Base-by-base conservation (phyloP, 2,888 invertebrate genomes). In the Sceliomorpha sp. region DNA sequence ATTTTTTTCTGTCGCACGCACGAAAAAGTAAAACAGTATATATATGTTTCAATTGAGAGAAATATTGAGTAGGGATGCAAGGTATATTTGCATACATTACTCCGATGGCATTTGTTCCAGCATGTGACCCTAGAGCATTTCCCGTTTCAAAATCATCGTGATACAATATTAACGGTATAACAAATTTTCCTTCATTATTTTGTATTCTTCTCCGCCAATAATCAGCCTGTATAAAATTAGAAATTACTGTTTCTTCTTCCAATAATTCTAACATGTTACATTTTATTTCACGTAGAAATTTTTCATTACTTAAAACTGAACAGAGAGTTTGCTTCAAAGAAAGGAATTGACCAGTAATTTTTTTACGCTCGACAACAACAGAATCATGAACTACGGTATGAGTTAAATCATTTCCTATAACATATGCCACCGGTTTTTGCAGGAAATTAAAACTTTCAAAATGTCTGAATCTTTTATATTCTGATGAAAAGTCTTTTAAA, bases 1-100 rank as follows among this genome's bases (percentile, higher is more conserved):
- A 66, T 31, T 14, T 45, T 36, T 66, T 66, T 51, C 62, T 51
- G 17, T 42, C 42, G 3, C 13, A n/a, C 1, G 51, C 6, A 10
- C 15, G 3, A 39, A 51, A 59, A 13, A 62, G 32, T 9, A 62
- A 40, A 14, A 62, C 62, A 9, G 39, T 10, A 32, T 53, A 51
- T 9, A 59, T 59, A 34, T 59, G 37, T 5, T 5, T 2, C 5
- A 66, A 10, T 29, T 34, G 15, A 20, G 53, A 58, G 5, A 32
- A 9, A 31, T 51, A 68, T 27, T 68, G 47, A 3, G 68, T 48
- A 29, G 60, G 62, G 31, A 68, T 27, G 8, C 67, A 67, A 1
- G 45, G 58, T 17, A 66, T 42, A 6, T 40, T 42, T 5, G 32
- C 45, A 32, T 66, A 58, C 6, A 17, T 27, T 1, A 31, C 36